Percentiles rank a stretch among this genome's conserved stretches.
Conservation (phyloP, 1,140 invertebrate species). For the Cydia amplana region DNA sequence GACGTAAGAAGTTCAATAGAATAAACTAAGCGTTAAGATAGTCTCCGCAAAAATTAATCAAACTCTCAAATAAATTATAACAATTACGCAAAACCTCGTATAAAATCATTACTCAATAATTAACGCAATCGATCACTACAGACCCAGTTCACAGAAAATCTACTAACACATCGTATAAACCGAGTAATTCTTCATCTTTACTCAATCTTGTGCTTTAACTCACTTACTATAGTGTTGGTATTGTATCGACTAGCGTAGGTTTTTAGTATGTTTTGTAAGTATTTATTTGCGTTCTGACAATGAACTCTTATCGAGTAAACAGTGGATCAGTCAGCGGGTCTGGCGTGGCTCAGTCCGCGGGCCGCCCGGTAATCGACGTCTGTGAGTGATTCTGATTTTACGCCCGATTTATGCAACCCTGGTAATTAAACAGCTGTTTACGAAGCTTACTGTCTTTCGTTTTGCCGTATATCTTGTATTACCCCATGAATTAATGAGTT, state of each 20-base stretch:
- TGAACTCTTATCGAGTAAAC: conserved; percentile 76
- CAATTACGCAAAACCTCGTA: conserved; percentile 5
- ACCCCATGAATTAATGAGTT: neutral
- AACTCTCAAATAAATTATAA: conserved; percentile 2
- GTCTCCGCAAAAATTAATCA: neutral
- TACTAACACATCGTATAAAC: neutral
- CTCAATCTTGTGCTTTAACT: neutral
- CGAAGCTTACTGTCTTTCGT: neutral
- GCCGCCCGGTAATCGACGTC: conserved; percentile 69
- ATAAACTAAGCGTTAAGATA: neutral
- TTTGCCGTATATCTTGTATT: conserved; percentile 1
- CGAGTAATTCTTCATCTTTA: neutral
- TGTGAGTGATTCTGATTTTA: conserved; percentile 28
- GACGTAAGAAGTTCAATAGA: neutral
- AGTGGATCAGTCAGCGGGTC: conserved; percentile 67
- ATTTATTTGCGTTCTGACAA: conserved; percentile 75
- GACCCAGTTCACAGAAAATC: conserved; percentile 2
- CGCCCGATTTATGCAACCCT: conserved; percentile 12
- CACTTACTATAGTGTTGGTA: neutral
- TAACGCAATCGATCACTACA: conserved; percentile 13
- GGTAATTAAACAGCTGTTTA: conserved; percentile 26
- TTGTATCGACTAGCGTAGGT: neutral
- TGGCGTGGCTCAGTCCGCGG: conserved; percentile 69
- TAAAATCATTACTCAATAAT: conserved; percentile 23
- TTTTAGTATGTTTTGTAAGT: conserved; percentile 10